Evolutionary conservation across 2,113 vertebrate species (phyloP), one percentile per base, ranked within the genome.

Genomic region (Amphilophus citrinellus): DNA sequence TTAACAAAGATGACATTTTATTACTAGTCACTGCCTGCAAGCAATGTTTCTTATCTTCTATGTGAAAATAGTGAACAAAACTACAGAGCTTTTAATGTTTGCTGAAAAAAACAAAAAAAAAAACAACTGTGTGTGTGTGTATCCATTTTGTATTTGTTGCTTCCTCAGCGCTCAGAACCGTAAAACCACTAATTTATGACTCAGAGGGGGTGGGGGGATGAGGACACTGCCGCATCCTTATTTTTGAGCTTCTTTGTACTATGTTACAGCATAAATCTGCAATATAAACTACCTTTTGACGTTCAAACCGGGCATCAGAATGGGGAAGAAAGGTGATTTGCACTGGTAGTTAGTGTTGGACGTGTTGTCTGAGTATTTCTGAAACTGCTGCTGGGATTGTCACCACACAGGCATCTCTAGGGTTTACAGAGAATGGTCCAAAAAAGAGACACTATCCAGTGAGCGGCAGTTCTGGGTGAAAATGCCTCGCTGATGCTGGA

Each of bases 11-110:
- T 1, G 1, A 7, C 13, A 35, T 32, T 56, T 39, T 53, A 53
- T 81, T 27, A 65, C 13, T 73, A 73, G 68, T 14, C 47, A 56
- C 17, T 73, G 68, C 68, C 47, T 56, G 53, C 17, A 56, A 73
- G 68, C 17, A 10, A 53, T 73, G 17, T 53, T 50, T 44, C 44
- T 73, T 18, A 20, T 73, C 17, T 53, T 53, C 66, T 53, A 50
- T 73, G 24, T 50, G 20, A 53, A 50, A 73, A 1, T 53, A 53
- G 17, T 71, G 24, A 71, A 47, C 27, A 68, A 11, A 68, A 30
- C 65, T 27, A 47, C 15, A 30, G 9, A 22, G 35, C 13, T 27
- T 11, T 50, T n/a, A 27, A n/a, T 24, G n/a, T 18, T 27, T 8
- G 6, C 20, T 37, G 42, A 61, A 47, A 39, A 75, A 47, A 35